Evolutionary conservation across 1,140 invertebrate species (phyloP).

Genomic region (Epicauta chinensis): DNA sequence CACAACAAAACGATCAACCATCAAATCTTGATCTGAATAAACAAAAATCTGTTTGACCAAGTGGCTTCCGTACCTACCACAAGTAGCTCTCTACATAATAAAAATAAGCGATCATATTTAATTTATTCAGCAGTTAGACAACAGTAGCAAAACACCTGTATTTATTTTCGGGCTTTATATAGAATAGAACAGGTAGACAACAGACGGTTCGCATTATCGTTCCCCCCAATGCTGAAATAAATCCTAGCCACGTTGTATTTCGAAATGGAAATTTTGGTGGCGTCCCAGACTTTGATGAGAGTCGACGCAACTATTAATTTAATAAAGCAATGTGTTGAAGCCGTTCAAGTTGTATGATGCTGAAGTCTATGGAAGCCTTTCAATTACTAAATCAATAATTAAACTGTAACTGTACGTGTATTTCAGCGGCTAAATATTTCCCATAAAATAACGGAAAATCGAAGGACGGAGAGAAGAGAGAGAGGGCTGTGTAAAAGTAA

Average conservation of each 20-base stretch:
- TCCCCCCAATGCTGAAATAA: too few relatives aligned
- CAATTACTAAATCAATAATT: conserved; percentile 14
- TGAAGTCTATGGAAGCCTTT: conserved; percentile 12
- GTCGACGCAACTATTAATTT: conserved; percentile 16
- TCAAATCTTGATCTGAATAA: conserved; percentile 14
- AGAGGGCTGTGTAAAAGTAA: neutral
- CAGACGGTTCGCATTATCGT: too few relatives aligned
- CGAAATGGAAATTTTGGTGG: too few relatives aligned
- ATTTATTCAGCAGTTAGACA: conserved; percentile 7
- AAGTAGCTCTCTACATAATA: neutral
- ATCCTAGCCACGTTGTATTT: too few relatives aligned
- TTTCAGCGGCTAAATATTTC: neutral
- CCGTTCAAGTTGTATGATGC: conserved; percentile 11
- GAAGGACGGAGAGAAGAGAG: neutral
- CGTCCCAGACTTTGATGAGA: conserved; percentile 7
- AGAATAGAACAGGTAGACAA: neutral
- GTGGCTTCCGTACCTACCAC: conserved; percentile 16
- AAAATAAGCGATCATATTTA: conserved; percentile 6
- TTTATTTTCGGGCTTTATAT: conserved; percentile 20
- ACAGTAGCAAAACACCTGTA: conserved; percentile 13
- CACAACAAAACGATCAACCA: conserved; percentile 2
- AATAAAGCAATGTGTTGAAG: conserved; percentile 21
- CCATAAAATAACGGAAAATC: too few relatives aligned
- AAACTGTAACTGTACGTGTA: neutral
- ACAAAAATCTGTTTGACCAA: conserved; percentile 23